Evolutionary conservation across 2,113 vertebrate genomes (phyloP).

Genomic region (Struthidea cinerea): DNA sequence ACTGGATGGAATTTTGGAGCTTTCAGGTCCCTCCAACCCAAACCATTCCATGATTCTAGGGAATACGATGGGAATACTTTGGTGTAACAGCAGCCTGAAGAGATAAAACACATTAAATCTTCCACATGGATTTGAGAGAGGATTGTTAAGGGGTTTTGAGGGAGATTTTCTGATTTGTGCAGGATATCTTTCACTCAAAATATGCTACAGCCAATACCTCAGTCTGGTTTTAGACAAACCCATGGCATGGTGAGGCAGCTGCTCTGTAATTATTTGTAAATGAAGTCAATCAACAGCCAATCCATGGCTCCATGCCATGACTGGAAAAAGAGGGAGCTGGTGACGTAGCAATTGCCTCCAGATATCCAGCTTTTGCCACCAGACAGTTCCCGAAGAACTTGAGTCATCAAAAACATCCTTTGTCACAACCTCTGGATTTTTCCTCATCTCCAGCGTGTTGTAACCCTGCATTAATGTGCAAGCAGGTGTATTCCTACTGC

Average conservation of each 20-base stretch:
- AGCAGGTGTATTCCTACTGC: not conserved
- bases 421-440: not conserved
- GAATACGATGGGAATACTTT: not conserved
- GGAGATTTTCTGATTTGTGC: not conserved
- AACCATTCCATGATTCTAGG: not conserved
- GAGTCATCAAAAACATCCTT: not conserved
- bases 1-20: not conserved
- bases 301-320: not conserved
- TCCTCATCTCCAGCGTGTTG: accelerated
- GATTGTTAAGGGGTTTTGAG: not conserved
- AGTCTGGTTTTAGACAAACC: not conserved
- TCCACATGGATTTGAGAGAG: not conserved
- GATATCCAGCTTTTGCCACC: not conserved
- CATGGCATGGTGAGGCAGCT: not conserved
- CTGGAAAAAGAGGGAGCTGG: not conserved
- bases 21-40: not conserved
- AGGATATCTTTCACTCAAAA: not conserved
- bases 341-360: not conserved
- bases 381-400: not conserved
- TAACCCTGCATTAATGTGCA: not conserved
- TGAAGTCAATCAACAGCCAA: not conserved
- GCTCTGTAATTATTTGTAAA: not conserved
- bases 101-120: not conserved
- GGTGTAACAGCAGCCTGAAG: not conserved
- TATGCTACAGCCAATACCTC: not conserved